phyloP scores from a whole-genome alignment of 2,888 invertebrate genomes.

The Andrena fulva region DNA sequence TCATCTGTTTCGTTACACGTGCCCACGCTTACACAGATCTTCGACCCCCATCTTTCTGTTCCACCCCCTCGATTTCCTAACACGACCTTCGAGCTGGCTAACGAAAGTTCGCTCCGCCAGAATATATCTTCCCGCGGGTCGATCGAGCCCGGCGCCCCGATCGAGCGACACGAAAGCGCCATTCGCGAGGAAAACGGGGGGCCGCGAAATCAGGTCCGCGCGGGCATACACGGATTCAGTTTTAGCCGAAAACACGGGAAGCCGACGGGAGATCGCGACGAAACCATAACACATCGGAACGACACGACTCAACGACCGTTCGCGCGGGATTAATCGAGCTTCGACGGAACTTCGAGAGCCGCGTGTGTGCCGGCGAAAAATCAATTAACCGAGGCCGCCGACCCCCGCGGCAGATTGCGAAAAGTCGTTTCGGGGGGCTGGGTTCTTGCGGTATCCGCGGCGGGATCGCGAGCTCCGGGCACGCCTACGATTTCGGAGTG shows the following conservation, averaged over 20 bases:
- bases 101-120: background rate
- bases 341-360: background rate
- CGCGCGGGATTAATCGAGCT: background rate
- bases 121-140: conserved; percentile 2
- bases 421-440: conserved; percentile 30
- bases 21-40: background rate
- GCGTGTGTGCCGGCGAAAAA: conserved; percentile 32
- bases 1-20: background rate
- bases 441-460: conserved; percentile 16
- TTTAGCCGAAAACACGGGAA: conserved; percentile 51
- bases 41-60: background rate
- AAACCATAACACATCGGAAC: conserved; percentile 7
- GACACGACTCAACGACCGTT: conserved; percentile 28
- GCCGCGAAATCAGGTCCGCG: conserved; percentile 41
- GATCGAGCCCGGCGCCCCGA: conserved; percentile 23
- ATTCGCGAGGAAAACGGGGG: conserved; percentile 46
- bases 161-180: conserved; percentile 51
- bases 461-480: conserved; percentile 36
- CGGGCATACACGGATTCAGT: conserved; percentile 45
- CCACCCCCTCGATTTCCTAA: background rate
- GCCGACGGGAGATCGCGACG: conserved; percentile 36
- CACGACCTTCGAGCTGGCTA: background rate
- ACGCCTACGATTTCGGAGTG: conserved; percentile 43
- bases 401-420: conserved; percentile 21
- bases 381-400: conserved; percentile 26